Conservation (phyloP, 2,888 invertebrate genomes). For the Automeris io region DNA sequence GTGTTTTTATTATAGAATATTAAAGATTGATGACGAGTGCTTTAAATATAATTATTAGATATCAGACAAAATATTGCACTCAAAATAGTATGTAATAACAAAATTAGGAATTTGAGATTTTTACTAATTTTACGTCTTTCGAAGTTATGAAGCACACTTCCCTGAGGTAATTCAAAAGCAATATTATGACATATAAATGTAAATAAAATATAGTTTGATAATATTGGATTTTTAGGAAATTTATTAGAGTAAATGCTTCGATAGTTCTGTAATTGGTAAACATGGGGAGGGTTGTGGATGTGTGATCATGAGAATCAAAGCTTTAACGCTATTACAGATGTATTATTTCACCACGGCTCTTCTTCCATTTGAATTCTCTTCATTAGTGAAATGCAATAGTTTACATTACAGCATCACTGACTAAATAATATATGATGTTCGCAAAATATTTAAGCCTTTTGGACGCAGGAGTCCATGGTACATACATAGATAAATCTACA, state of each 20-base stretch:
- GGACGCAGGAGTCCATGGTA: conserved; percentile 46
- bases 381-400: neutral
- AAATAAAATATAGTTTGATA: conserved; percentile 75
- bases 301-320: conserved; percentile 74
- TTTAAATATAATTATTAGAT: conserved; percentile 65
- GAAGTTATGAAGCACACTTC: conserved; percentile 69
- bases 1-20: conserved; percentile 57
- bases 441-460: neutral
- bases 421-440: neutral
- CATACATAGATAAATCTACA: conserved; percentile 13
- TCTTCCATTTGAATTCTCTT: conserved; percentile 3
- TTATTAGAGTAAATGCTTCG: conserved; percentile 69
- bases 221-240: conserved; percentile 73
- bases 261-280: conserved; percentile 55
- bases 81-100: conserved; percentile 60
- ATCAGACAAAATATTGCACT: conserved; percentile 59
- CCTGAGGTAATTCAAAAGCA: conserved; percentile 74
- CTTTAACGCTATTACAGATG: conserved; percentile 68
- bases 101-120: conserved; percentile 69
- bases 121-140: conserved; percentile 64
- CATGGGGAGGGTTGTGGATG: conserved; percentile 56
- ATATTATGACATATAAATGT: conserved; percentile 76
- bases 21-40: conserved; percentile 67
- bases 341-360: conserved; percentile 45
- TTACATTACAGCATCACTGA: conserved; percentile 3